Evolutionary conservation across 2,888 invertebrate genomes (phyloP), one percentile per base, ranked within the genome.

Genomic region (Lycocerus yunnanus): DNA sequence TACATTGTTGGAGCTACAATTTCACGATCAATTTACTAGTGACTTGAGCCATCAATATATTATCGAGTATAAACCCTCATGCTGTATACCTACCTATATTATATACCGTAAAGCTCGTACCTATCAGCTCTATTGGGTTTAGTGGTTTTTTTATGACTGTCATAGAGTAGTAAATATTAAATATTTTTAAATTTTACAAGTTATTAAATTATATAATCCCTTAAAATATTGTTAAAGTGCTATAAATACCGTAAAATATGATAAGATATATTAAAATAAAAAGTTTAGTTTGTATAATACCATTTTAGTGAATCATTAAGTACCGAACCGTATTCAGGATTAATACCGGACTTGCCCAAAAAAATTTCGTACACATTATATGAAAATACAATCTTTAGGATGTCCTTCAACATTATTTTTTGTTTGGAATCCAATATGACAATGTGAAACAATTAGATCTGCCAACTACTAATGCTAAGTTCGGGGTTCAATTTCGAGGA

Each of bases 51-150:
- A 73, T 76, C 76, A 76, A 76, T 76, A 76, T 73, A 76, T 76
- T 76, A 76, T 76, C 76, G 73, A 76, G 73, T 73, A 76, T 73
- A 73, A 76, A 76, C 76, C 71, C 71, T 69, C 73, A 71, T 15
- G 59, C 60, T 69, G 65, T 73, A 68, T 43, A 43, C 43, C 21
- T 21, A 21, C 61, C 68, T 71, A 73, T 76, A 76, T 68, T 70
- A 72, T 74, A 74, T 76, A 78, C 73, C 76, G 73, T 78, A 78
- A 78, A 78, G 76, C 76, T 78, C 73, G 74, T 78, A 76, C 78
- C 78, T 78, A 78, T 78, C 78, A 77, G 76, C 74, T 76, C 78
- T 77, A 78, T 78, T 78, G 76, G 76, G 78, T 78, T 78, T 78
- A 78, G 75, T 43, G 68, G 76, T 73, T 72, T 78, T 78, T 78